Evolutionary conservation across 1,140 invertebrate species (phyloP), one percentile per base, ranked within the genome.

Genomic region (Carposina sasakii): DNA sequence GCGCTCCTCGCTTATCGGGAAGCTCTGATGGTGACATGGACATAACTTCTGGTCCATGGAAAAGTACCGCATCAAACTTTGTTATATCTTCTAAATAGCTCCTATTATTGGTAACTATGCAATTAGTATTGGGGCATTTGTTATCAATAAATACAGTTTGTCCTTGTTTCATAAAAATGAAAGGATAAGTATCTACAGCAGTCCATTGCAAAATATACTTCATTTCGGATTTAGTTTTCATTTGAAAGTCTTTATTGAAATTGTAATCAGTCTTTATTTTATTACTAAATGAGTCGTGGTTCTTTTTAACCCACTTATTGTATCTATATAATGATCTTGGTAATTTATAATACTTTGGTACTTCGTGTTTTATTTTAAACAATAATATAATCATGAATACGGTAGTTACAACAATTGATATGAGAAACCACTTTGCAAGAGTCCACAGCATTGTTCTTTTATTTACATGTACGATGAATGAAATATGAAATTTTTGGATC

Each of bases 61-160:
- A 85, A 3, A 59, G 57, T 2, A 85, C 58, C 0, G 71, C 71
- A 41, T 85, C 78, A 49, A 79, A 85, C 23, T 78, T 67, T 2
- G 61, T 69, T 10, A 64, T 56, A 49, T 71, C 64, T 15, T 49
- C 55, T 0, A 81, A 24, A 37, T 59, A 67, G 5, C 45, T 44
- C n/a, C 54, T 63, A 21, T 81, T 48, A 10, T 46, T 39, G 8
- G 75, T 78, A 0, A 79, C 68, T 30, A 59, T 68, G 55, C 76
- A 81, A 30, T 76, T 76, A 15, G 58, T 71, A 22, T 62, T 57
- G n/a, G 52, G 46, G 52, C 76, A 81, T 5, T 67, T 62, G 19
- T 55, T 58, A 1, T 63, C 50, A 4, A 65, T 62, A 40, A 76
- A 81, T 2, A 48, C 53, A 22, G 56, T 12, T 33, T 54, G 69